A percentile compares a stretch with the other conserved stretches of the same genome.
These are phyloP conservation scores for Cyanoramphus novaezelandiae DNA, from an alignment of 2,113 vertebrate species.

Conservation along the genomic window DNA sequence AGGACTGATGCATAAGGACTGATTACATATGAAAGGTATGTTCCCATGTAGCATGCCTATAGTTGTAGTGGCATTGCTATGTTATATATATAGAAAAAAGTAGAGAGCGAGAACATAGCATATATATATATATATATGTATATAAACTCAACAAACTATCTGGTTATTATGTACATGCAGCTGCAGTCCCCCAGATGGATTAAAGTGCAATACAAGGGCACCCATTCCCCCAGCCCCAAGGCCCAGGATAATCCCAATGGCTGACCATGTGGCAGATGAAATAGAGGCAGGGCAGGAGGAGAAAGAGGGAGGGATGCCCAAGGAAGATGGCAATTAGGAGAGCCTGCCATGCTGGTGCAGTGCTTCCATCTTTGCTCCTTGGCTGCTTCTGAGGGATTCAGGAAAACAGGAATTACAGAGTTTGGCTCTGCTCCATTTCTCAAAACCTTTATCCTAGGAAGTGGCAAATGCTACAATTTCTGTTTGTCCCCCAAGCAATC, in stretches of 20 bases:
- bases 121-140: neutral
- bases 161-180: neutral
- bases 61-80: neutral
- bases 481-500: neutral
- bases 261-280: neutral
- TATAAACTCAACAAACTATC: neutral
- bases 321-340: neutral
- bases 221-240: neutral
- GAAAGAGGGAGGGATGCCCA: neutral
- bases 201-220: neutral
- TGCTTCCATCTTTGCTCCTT: neutral
- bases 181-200: neutral
- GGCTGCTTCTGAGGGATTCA: neutral
- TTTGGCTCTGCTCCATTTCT: neutral
- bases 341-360: neutral
- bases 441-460: neutral
- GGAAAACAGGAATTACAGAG: neutral
- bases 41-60: rapidly evolving
- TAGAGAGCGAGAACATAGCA: neutral
- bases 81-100: neutral
- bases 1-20: neutral
- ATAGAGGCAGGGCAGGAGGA: neutral
- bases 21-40: neutral
- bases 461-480: neutral
- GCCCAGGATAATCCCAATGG: neutral